Percentiles rank a stretch among this genome's conserved stretches.
These are phyloP conservation scores for Ornithorhynchus anatinus DNA, from an alignment of 2,113 vertebrate species.

Conservation along the genomic window DNA sequence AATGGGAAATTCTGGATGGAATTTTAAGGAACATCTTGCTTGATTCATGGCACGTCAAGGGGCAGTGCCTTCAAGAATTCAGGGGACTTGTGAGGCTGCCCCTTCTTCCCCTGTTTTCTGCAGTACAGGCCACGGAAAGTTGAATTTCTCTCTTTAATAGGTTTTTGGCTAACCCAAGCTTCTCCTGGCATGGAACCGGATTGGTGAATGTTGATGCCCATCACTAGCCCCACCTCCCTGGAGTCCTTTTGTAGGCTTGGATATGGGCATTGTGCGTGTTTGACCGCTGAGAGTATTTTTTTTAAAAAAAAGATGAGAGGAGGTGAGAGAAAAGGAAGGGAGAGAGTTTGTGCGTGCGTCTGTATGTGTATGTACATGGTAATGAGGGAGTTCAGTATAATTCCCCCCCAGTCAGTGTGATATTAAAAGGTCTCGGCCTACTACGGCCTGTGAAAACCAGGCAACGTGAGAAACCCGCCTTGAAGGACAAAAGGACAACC, in stretches of 20 bases:
- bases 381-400: background rate
- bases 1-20: background rate
- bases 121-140: background rate
- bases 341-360: conserved; percentile 6
- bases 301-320: too few relatives aligned
- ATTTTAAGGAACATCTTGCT: background rate
- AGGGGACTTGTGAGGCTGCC: background rate
- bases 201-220: conserved; percentile 13
- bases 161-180: background rate
- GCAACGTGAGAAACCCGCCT: background rate
- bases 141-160: background rate
- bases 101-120: background rate
- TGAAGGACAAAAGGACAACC: background rate
- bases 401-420: background rate
- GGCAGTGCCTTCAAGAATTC: background rate
- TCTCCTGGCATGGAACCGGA: conserved; percentile 39
- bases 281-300: too few relatives aligned
- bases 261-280: too few relatives aligned
- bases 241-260: too few relatives aligned
- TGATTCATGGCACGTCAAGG: background rate
- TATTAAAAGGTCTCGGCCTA: conserved; percentile 2
- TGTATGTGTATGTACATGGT: background rate
- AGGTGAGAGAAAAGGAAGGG: too few relatives aligned
- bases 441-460: background rate
- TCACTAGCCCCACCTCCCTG: too few relatives aligned